A percentile compares a stretch with the other conserved stretches of the same genome.
Evolutionary conservation across 2,797 vertebrate genomes (phyloP).

Genomic region (Artibeus jamaicensis): DNA sequence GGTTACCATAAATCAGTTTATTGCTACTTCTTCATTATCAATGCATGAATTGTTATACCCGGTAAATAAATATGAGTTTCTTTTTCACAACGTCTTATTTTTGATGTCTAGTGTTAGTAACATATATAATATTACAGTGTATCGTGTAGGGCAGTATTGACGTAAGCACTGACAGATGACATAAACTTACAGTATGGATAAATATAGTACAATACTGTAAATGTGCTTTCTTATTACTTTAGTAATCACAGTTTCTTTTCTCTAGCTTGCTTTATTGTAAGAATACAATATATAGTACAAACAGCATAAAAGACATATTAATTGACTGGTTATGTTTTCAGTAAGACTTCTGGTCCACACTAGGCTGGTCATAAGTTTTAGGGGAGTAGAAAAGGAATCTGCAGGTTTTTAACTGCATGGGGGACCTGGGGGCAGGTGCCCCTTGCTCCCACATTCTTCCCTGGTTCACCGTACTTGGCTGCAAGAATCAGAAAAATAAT

Average conservation of each 20-base stretch:
- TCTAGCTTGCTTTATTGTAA: background rate
- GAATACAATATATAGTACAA: background rate
- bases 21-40: background rate
- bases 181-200: background rate
- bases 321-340: background rate
- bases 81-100: background rate
- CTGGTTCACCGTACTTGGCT: background rate
- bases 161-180: background rate
- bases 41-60: background rate
- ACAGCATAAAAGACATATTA: background rate
- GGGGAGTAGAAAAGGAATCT: background rate
- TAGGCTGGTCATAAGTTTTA: background rate
- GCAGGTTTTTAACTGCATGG: background rate
- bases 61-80: background rate
- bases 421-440: background rate
- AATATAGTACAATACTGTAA: background rate
- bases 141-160: background rate
- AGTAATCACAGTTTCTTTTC: background rate
- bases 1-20: background rate
- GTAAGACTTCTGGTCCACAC: background rate
- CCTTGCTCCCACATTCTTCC: background rate
- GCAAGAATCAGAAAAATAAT: background rate
- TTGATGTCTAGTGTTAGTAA: background rate
- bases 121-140: background rate
- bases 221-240: background rate